Percentiles rank a stretch among this genome's conserved stretches.
phyloP scores from a whole-genome alignment of 53 echinoderm and acorn worm genomes.

The Echinarachnius parma region DNA sequence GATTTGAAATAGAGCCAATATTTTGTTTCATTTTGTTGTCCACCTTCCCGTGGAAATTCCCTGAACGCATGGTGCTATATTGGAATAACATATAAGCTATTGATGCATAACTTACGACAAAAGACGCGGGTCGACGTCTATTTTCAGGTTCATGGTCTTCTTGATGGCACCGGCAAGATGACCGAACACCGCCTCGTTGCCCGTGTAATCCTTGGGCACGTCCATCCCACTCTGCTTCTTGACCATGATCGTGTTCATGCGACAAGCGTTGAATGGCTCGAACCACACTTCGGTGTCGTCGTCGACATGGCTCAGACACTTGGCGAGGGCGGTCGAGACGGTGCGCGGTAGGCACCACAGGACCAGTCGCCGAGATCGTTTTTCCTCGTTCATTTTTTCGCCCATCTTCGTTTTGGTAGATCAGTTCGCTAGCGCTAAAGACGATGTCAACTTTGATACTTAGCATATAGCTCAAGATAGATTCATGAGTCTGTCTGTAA shows the following conservation, averaged over 20 bases:
- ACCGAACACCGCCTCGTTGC: constrained; percentile 11
- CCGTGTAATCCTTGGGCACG: constrained; percentile 1
- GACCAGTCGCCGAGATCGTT: constrained; percentile 12
- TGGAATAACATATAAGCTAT: no score
- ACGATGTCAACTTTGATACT: no score
- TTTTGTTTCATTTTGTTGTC: no score
- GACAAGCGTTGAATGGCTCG: constrained; percentile 13
- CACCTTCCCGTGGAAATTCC: no score
- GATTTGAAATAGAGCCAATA: no score
- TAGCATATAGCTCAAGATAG: no score
- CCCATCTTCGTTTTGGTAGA: no score
- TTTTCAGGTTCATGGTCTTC: no score
- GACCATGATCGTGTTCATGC: not conserved
- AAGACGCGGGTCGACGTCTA: not conserved
- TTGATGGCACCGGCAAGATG: not conserved
- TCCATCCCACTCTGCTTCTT: not conserved
- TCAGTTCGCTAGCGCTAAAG: no score
- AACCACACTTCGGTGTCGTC: constrained; percentile 34
- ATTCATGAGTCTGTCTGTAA: no score
- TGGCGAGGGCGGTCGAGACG: constrained; percentile 16
- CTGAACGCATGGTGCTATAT: no score
- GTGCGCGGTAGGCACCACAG: constrained; percentile 20
- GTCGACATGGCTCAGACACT: constrained; percentile 24
- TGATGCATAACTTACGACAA: constrained; percentile 22
- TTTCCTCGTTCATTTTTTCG: no score